Base-by-base conservation (phyloP, 2,888 invertebrate species). In the Microctonus brassicae region DNA sequence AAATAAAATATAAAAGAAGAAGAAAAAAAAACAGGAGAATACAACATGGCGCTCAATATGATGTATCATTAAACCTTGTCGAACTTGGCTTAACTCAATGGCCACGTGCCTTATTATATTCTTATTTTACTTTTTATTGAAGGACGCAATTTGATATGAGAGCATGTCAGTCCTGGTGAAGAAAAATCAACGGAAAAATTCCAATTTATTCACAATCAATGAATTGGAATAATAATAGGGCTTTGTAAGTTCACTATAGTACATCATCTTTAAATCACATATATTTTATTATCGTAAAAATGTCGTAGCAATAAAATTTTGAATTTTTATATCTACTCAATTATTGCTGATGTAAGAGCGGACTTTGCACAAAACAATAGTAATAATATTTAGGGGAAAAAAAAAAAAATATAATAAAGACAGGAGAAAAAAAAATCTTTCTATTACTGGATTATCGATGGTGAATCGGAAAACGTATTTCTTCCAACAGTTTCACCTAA, bases 391-490 rank as follows among this genome's bases (percentile, higher is more conserved):
- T 3, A 47, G 5, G 6, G 13, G n/a, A 42, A 42, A 53, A 2
- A 53, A 42, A 42, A 53, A 2, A 53, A 58, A 58, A 34, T 9
- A 20, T 17, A 1, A 34, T 3, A 29, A 24, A 17, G 13, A 29
- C 1, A n/a, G 10, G 10, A 58, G 7, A 33, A 58, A 58, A 29
- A 29, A 34, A 29, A 58, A 10, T 34, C n/a, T 58, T 9, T 34
- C 9, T n/a, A 33, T 58, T 34, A 58, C 26, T 33, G 26, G 26
- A 33, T 34, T 33, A 58, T 29, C 29, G 34, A 58, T 58, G 34
- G 17, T 34, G 33, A 34, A 58, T 34, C n/a, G 58, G 29, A 58
- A 33, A 58, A 58, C 20, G 33, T 58, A 58, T 58, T 33, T 34
- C 33, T 4, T 6, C 34, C 34, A 58, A 58, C 29, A 58, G 26